These are phyloP conservation scores for Hypothenemus hampei DNA, from an alignment of 1,140 invertebrate species.

Conservation along the genomic window DNA sequence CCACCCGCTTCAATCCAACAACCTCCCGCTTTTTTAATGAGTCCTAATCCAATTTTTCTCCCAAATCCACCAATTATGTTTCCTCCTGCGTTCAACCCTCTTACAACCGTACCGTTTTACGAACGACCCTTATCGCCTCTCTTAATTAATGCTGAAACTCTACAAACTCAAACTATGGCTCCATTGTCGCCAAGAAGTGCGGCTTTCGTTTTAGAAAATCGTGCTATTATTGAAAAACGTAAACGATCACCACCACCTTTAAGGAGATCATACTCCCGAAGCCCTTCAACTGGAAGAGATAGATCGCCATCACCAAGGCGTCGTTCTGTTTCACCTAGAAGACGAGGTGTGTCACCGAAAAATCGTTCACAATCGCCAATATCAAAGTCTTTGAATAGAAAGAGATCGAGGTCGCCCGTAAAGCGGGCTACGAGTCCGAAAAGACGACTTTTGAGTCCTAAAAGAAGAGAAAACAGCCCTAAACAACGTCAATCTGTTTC, in stretches of 20 bases:
- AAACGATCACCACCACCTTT: constrained; percentile 41
- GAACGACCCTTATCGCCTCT: constrained; percentile 37
- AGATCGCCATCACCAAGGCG: constrained; percentile 19
- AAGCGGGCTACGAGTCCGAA: constrained; percentile 8
- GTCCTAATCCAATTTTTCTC: not conserved
- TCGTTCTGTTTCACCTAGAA: constrained; percentile 27
- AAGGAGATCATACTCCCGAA: constrained; percentile 38
- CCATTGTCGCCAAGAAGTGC: constrained; percentile 45
- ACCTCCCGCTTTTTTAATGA: not conserved
- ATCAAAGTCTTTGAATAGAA: constrained; percentile 28
- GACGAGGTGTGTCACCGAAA: constrained; percentile 3
- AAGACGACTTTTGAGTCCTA: constrained; percentile 7
- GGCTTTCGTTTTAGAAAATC: constrained; percentile 44
- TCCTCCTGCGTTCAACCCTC: not conserved
- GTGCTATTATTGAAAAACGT: constrained; percentile 42
- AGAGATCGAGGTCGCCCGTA: constrained; percentile 22
- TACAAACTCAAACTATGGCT: constrained; percentile 37
- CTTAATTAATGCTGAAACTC: constrained; percentile 36
- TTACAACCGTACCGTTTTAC: not conserved
- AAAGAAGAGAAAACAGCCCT: constrained; percentile 2
- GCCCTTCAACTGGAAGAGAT: constrained; percentile 29
- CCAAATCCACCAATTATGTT: not conserved
- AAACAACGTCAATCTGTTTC: constrained; percentile 11
- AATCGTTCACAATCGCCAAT: constrained; percentile 15
- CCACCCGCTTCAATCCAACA: not conserved